phyloP scores from a whole-genome alignment of 2,797 vertebrate species.

The Adrianichthys oophorus region DNA sequence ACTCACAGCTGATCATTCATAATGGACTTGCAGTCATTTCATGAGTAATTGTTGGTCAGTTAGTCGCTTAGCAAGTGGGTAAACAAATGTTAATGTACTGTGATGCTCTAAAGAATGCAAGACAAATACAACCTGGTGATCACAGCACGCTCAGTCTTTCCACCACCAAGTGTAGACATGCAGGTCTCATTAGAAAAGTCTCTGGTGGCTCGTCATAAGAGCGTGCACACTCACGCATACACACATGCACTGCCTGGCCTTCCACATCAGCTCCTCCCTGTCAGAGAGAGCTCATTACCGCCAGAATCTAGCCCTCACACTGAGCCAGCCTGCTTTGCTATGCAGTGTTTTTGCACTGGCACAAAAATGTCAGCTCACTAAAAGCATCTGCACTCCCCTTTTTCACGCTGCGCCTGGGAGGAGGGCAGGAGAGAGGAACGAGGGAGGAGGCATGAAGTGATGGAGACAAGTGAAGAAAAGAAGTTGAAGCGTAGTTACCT shows the following conservation, averaged over 20 bases:
- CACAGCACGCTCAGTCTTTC: conserved; percentile 38
- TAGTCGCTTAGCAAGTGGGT: conserved; percentile 24
- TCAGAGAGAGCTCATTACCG: conserved; percentile 72
- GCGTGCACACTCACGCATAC: conserved; percentile 5
- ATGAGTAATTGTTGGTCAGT: conserved; percentile 29
- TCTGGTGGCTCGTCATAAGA: conserved; percentile 46
- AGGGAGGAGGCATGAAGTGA: conserved; percentile 10
- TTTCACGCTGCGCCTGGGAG: conserved; percentile 43
- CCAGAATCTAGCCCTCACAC: conserved; percentile 67
- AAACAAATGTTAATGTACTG: conserved; percentile 29
- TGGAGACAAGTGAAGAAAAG: conserved; percentile 30
- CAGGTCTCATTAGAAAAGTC: conserved; percentile 58
- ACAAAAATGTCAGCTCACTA: conserved; percentile 75
- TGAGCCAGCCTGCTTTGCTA: conserved; percentile 71
- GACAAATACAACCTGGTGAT: conserved; percentile 35
- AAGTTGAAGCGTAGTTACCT: conserved; percentile 40
- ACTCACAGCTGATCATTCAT: conserved; percentile 29
- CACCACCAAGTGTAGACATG: conserved; percentile 35
- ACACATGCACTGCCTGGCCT: conserved; percentile 46
- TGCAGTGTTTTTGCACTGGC: conserved; percentile 68
- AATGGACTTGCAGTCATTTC: conserved; percentile 7
- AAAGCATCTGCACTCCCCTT: conserved; percentile 65
- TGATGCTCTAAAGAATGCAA: conserved; percentile 32
- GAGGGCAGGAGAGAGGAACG: conserved; percentile 9
- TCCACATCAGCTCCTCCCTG: conserved; percentile 66